phyloP scores from a whole-genome alignment of 2,797 vertebrate species.

The Myotis pilosus region DNA sequence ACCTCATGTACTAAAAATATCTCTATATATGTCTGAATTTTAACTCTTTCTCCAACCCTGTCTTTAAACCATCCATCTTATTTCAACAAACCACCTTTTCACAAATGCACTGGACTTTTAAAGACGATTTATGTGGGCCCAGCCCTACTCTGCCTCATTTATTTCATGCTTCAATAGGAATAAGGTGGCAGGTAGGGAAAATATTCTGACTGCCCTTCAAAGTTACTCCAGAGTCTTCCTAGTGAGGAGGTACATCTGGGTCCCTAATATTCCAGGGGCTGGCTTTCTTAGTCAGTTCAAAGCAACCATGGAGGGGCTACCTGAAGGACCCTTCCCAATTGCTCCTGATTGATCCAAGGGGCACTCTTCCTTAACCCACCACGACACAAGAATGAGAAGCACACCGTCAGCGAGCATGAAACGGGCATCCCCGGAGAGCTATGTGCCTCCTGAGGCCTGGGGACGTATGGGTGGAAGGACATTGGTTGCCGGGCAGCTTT shows the following conservation, averaged over 20 bases:
- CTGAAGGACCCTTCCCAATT: not conserved
- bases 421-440: not conserved
- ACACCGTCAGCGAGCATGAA: not conserved
- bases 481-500: conserved; percentile 58
- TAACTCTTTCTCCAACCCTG: conserved; percentile 70
- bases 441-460: conserved; percentile 32
- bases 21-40: conserved; percentile 63
- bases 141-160: not conserved
- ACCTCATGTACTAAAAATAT: conserved; percentile 76
- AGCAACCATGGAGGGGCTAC: conserved; percentile 1
- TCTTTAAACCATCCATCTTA: conserved; percentile 65
- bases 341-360: not conserved
- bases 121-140: not conserved
- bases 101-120: conserved; percentile 58
- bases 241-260: not conserved
- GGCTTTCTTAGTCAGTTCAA: conserved; percentile 55
- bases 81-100: conserved; percentile 66
- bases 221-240: conserved; percentile 38
- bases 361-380: not conserved
- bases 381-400: not conserved
- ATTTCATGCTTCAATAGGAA: conserved; percentile 21
- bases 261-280: not conserved
- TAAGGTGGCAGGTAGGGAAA: not conserved
- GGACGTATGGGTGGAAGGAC: not conserved
- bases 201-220: conserved; percentile 1